Conservation (phyloP, 2,888 invertebrate genomes). For the Nomada fucata region DNA sequence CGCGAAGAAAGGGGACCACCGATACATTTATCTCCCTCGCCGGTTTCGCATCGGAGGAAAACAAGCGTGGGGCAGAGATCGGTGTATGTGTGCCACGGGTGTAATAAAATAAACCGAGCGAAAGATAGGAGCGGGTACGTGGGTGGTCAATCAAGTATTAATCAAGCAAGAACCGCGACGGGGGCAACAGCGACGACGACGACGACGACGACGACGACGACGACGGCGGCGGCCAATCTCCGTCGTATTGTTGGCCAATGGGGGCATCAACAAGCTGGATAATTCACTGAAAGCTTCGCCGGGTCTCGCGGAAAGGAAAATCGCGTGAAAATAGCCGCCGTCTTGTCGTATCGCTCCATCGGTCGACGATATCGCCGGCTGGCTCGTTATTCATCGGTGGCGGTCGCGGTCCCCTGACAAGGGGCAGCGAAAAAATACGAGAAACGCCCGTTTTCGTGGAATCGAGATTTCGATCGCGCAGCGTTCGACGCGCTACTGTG, state of each 20-base stretch:
- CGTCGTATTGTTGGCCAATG: constrained; percentile 34
- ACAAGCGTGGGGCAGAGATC: not conserved
- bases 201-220: not conserved
- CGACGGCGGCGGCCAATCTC: constrained; percentile 32
- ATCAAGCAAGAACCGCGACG: constrained; percentile 29
- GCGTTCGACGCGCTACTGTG: not conserved
- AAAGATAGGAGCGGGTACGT: constrained; percentile 42
- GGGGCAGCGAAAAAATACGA: not conserved
- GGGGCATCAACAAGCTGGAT: constrained; percentile 40
- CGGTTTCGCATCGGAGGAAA: not conserved
- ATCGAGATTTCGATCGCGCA: not conserved
- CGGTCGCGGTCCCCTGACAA: not conserved
- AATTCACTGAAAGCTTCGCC: constrained; percentile 22
- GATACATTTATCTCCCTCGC: not conserved
- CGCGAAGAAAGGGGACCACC: not conserved
- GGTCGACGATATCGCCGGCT: not conserved
- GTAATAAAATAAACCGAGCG: constrained; percentile 43
- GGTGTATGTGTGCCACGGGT: constrained; percentile 43
- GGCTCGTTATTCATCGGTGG: constrained; percentile 14
- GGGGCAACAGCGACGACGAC: not conserved
- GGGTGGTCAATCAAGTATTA: constrained; percentile 62
- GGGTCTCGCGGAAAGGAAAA: not conserved
- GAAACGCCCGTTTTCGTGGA: not conserved
- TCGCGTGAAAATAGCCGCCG: constrained; percentile 25
- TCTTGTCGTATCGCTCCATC: constrained; percentile 30